Percentiles rank a stretch among this genome's conserved stretches.
phyloP scores from a whole-genome alignment of 2,888 invertebrate species.

The Herminia tarsipennalis region DNA sequence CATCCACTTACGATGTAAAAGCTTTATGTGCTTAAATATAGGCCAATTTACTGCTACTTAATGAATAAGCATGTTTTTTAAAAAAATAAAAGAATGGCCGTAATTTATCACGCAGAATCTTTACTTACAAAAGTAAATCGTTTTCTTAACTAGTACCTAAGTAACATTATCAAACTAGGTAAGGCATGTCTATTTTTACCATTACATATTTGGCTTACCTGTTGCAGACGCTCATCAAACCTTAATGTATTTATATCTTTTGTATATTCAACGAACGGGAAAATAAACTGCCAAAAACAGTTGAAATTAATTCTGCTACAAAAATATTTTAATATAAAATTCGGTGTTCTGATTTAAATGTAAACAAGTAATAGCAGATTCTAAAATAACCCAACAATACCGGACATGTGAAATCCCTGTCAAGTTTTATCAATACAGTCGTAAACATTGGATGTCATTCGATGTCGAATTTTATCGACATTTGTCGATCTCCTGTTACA shows the following conservation, averaged over 20 bases:
- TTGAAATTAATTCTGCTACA: neutral
- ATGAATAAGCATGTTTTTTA: no score
- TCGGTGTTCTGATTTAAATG: slow-evolving; percentile 23
- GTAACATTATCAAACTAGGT: no score
- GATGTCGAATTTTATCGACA: no score
- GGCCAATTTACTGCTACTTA: no score
- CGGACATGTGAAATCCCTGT: slow-evolving; percentile 16
- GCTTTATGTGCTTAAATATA: no score
- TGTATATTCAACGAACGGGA: neutral
- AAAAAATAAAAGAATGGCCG: no score
- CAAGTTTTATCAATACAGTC: slow-evolving; percentile 34
- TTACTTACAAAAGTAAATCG: no score
- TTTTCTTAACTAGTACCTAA: no score
- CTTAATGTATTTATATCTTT: neutral
- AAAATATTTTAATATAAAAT: neutral
- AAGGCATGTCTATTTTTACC: neutral
- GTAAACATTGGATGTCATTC: slow-evolving; percentile 32
- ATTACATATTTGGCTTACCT: neutral
- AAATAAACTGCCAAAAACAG: neutral
- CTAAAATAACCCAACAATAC: slow-evolving; percentile 39
- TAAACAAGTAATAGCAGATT: slow-evolving; percentile 24
- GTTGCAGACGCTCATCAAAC: neutral
- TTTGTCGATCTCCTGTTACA: no score
- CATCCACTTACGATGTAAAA: no score
- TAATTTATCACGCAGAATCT: no score